Base-by-base conservation (phyloP, 2,113 vertebrate genomes). In the Gymnocephalus cernua region DNA sequence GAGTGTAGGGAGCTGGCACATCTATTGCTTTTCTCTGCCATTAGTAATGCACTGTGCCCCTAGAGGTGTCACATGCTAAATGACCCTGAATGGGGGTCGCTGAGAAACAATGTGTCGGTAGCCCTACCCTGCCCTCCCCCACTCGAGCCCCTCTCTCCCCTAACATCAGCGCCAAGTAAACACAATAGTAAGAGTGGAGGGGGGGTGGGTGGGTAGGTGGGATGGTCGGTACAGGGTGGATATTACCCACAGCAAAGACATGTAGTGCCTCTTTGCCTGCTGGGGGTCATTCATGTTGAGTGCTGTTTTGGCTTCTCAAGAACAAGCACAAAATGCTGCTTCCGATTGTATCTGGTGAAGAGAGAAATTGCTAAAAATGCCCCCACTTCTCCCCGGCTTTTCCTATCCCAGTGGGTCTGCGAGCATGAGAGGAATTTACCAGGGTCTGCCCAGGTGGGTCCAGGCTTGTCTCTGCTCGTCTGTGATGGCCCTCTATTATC, bases 61-160 rank as follows among this genome's bases (percentile, higher is more conserved):
- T 69, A 66, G 89, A 93, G 90, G 92, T 93, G 92, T 95, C 92
- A 85, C 90, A 93, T 93, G 93, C 86, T 93, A 93, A 94, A 93
- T 93, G 89, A 94, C 92, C 93, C 93, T 90, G 92, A 94, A 93
- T 91, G 89, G 89, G 87, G 90, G 90, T 90, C 73, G 77, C 78
- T 63, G 48, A 77, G 89, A 90, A 89, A 95, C 94, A 94, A 95
- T 92, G 91, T 93, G 92, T 91, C 86, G 82, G 92, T 92, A 86
- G 86, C 87, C 86, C 87, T 87, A 41, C 76, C 80, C 85, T 84
- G 85, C 86, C 90, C 86, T 88, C 89, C 91, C 91, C 89, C 87
- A 86, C 74, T 72, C 27, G 32, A 87, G 80, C 32, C 68, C 83
- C 74, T 79, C 71, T 83, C 65, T 75, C 68, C 51, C 47, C 50